Base-by-base conservation (phyloP, 2,113 vertebrate genomes). In the Chlorodrepanis virens region DNA sequence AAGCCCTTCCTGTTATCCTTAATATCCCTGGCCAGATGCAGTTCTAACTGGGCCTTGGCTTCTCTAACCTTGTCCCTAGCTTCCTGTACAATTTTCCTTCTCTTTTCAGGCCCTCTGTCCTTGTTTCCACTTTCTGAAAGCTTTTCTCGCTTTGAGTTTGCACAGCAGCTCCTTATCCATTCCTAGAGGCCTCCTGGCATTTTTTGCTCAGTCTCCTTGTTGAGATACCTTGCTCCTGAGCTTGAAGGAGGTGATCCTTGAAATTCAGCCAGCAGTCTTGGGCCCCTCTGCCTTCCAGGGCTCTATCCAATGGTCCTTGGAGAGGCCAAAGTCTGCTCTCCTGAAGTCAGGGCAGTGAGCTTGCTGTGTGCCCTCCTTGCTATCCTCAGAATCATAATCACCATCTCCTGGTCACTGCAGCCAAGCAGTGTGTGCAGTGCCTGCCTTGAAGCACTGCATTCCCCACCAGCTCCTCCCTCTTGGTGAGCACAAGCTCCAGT, bases 301-400 rank as follows among this genome's bases (percentile, higher is more conserved):
- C 24, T 57, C 16, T 57, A 4, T 42, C 24, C 24, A 11, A 25
- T 21, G 24, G 12, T 49, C 12, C 16, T 65, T 67, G 52, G 45
- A 50, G 35, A 42, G 10, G 52, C 44, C 20, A 9, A 14, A 42
- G 25, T 57, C 13, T 67, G 8, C 16, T 29, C 25, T 50, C 11
- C 42, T 35, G 29, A 75, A 50, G 7, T 31, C 35, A 35, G 52
- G 52, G 13, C 7, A 3, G 1, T 67, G 70, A 56, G 15, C 35
- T 50, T 67, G 20, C 19, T 25, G 25, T 1, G 1, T 67, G 20
- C 11, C 17, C 17, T 35, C 25, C 25, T 67, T 0, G 0, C 10
- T 31, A 2, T 50, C 44, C 44, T 67, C 44, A 42, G 52, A 12
- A 50, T 57, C 21, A 21, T 35, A 35, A 50, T 17, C 31, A 35